Evolutionary conservation across 2,797 vertebrate genomes (phyloP), one percentile per base, ranked within the genome.

Genomic region (Garrulus glandarius): DNA sequence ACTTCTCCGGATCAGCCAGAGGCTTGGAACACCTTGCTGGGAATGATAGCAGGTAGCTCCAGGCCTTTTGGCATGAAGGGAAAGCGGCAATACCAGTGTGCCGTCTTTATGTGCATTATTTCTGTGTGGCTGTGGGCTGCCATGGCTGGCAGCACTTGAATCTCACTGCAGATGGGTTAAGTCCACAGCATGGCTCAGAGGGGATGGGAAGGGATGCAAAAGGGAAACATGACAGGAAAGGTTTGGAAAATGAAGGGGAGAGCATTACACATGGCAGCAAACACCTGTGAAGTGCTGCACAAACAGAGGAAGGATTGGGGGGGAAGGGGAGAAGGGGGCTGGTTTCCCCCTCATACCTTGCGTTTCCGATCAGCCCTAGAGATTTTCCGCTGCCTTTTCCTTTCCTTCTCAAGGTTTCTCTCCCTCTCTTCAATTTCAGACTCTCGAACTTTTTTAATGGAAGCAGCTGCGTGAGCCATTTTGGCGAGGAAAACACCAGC

Each of bases 391-490:
- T 99, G 99, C 96, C 98, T 98, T 97, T 98, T 99, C 87, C 98
- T 98, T 96, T 99, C 99, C 97, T 99, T 98, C 94, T 97, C 97
- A 59, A 98, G 97, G 87, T 94, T 97, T 89, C 98, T 99, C 94
- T 99, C 99, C 89, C 99, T 99, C 30, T 99, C 98, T 84, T 98
- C 98, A 10, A 98, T 97, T 69, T 99, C 99, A 47, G 98, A 98
- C 94, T 99, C 98, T 63, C 99, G 98, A 98, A 99, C 99, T 98
- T 99, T 99, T 98, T 99, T 99, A 97, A 99, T 98, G 94, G 99
- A 99, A 95, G 99, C 98, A 0, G 99, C 99, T 3, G 99, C 99
- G 8, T 99, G 99, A 98, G 99, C 99, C 99, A 99, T 99, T 95
- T 94, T 97, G 96, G 90, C 61, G 93, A 94, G 68, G 77, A 60